Base-by-base conservation (phyloP, 2,888 invertebrate species). In the Sphecodes monilicornis region DNA sequence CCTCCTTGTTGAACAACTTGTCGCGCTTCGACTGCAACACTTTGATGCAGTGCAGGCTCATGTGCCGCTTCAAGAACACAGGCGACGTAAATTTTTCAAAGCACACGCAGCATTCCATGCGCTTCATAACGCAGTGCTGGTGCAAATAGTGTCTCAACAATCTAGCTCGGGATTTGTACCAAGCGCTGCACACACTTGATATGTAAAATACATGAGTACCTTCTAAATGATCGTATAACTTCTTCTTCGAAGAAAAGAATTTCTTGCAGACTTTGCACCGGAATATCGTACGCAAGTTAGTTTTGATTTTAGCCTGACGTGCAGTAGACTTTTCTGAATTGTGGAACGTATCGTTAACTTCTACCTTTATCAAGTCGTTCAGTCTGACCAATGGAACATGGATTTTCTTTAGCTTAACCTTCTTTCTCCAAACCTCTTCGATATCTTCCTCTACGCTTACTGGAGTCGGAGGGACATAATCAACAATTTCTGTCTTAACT, bases 91-190 rank as follows among this genome's bases (percentile, higher is more conserved):
- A 85, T 13, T 32, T 68, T 22, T 66, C 64, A 8, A 76, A n/a
- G 74, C 91, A 91, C 32, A 91, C 76, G n/a, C 90, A 90, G 72
- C 91, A 91, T 50, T 83, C 41, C 1, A 74, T 74, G n/a, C 60
- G 29, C n/a, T 68, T 77, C 13, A 70, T 26, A 11, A 68, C 26
- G 0, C 66, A 32, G 75, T 91, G 91, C 26, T 85, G 83, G 10
- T 29, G 72, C 22, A 90, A 46, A 18, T 90, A 91, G 73, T 91
- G 91, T n/a, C 71, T 43, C 39, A 88, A 39, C 39, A 91, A 60
- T 43, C 78, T 80, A 18, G 46, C 68, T 57, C 76, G 85, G 0
- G 64, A 18, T 0, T 78, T 80, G 71, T 79, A 90, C 54, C 88
- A 83, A 5, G 90, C 88, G 11, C 64, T 70, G 29, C 91, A 91